Percentiles rank a stretch among this genome's conserved stretches.
Conservation (phyloP, 2,113 vertebrate genomes). For the Cepphus grylle region DNA sequence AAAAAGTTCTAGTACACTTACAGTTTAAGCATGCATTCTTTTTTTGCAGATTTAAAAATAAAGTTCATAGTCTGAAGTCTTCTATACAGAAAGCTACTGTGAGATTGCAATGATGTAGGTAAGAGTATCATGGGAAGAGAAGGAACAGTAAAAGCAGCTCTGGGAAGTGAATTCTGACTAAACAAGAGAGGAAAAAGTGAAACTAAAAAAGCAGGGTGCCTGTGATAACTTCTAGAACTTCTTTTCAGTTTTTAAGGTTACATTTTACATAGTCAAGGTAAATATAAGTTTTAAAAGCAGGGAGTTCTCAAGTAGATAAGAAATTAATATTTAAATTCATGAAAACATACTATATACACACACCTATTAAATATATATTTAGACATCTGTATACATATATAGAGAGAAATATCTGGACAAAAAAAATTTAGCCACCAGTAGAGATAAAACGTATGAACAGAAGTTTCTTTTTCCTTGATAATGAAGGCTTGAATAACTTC, state of each 20-base stretch:
- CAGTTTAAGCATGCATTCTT: background rate
- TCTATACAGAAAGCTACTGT: background rate
- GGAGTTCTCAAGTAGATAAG: background rate
- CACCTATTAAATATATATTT: background rate
- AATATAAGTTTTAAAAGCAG: background rate
- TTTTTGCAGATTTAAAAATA: background rate
- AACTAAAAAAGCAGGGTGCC: background rate
- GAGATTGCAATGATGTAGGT: background rate
- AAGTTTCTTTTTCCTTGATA: background rate
- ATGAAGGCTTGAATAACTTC: background rate
- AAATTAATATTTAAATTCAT: background rate
- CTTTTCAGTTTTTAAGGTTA: background rate
- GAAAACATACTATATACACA: background rate
- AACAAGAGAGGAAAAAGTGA: background rate
- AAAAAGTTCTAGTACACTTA: background rate
- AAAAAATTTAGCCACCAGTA: background rate
- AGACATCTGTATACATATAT: background rate
- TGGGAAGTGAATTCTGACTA: background rate
- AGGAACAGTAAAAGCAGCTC: background rate
- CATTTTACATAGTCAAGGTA: background rate
- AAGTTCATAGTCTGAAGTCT: background rate
- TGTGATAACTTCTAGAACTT: background rate
- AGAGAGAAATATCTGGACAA: background rate
- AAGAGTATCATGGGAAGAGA: background rate
- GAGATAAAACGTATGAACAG: background rate